A percentile compares a stretch with the other conserved stretches of the same genome.
Conservation (phyloP, 2,113 vertebrate species). For the Ciconia stormi region DNA sequence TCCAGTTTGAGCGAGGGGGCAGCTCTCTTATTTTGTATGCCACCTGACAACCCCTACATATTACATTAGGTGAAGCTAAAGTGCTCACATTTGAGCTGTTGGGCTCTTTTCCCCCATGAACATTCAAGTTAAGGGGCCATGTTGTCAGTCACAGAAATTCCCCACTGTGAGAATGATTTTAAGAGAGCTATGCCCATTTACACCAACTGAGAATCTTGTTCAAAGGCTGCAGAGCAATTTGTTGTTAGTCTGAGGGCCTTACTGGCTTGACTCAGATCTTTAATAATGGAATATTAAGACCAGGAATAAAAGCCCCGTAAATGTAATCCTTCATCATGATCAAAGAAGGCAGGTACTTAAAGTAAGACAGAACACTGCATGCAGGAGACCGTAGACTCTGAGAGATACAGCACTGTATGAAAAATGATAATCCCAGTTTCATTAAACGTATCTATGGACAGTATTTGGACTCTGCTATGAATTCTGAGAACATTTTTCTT, state of each 20-base stretch:
- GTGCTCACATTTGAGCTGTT: background rate
- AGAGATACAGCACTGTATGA: background rate
- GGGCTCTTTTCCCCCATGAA: background rate
- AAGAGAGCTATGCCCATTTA: background rate
- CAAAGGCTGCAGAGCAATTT: background rate
- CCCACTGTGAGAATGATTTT: background rate
- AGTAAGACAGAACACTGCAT: background rate
- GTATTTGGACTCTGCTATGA: background rate
- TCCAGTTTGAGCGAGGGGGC: background rate
- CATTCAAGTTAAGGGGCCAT: background rate
- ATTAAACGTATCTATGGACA: background rate
- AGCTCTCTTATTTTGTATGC: background rate
- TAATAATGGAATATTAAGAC: background rate
- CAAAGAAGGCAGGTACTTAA: background rate
- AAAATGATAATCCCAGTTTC: background rate
- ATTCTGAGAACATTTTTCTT: background rate
- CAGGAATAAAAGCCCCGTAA: background rate
- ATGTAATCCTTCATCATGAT: background rate
- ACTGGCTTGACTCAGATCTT: background rate
- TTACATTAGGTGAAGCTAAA: background rate
- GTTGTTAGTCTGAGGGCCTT: background rate
- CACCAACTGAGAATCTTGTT: background rate
- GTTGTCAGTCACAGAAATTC: background rate
- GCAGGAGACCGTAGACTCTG: background rate
- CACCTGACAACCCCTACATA: background rate